Conservation (phyloP, 2,797 vertebrate species). For the Brotogeris chrysoptera region DNA sequence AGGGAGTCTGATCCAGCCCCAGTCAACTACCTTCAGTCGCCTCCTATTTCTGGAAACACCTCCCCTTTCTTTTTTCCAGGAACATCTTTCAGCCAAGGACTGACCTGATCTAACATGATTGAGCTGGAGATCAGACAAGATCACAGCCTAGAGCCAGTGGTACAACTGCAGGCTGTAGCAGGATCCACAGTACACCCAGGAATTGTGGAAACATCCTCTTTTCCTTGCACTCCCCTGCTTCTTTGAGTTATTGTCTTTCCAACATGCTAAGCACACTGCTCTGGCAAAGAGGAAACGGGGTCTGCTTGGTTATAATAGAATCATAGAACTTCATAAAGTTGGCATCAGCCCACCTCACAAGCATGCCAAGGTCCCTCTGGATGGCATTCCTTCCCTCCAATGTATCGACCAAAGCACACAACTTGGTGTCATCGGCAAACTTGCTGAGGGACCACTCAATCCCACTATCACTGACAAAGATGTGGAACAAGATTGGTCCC, state of each 20-base stretch:
- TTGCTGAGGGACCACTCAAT: no score
- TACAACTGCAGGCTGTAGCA: slow-evolving; percentile 30
- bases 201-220: not conserved
- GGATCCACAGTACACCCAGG: not conserved
- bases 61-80: not conserved
- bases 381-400: not conserved
- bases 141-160: not conserved
- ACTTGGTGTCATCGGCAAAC: not conserved
- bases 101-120: not conserved
- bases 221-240: not conserved
- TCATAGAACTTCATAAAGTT: not conserved
- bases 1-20: not conserved
- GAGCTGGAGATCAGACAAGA: not conserved
- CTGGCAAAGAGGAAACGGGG: not conserved
- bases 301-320: not conserved
- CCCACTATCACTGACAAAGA: no score
- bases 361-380: not conserved
- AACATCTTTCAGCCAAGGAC: not conserved
- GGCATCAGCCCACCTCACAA: not conserved
- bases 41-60: not conserved
- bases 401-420: not conserved
- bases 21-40: not conserved
- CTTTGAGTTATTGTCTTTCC: not conserved
- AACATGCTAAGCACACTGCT: not conserved
- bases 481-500: accelerated